A percentile compares a stretch with the other conserved stretches of the same genome.
Conservation (phyloP, 2,888 invertebrate species). For the Linnaemya tessellans region DNA sequence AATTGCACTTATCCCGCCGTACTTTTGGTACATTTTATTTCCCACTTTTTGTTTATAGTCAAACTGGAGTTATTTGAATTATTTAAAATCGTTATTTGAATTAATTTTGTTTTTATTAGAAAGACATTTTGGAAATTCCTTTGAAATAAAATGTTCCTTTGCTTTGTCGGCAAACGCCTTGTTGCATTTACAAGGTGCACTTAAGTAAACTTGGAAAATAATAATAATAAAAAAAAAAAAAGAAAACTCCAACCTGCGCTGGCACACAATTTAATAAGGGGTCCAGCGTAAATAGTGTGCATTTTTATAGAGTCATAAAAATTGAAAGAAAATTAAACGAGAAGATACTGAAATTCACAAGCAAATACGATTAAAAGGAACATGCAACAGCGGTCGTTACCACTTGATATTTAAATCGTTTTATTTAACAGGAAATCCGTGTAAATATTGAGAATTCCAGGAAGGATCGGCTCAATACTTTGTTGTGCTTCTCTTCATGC, state of each 20-base stretch:
- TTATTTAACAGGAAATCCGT: constrained; percentile 68
- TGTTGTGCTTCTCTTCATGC: constrained; percentile 39
- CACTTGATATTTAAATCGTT: background rate
- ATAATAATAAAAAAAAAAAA: background rate
- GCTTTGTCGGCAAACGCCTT: constrained; percentile 59
- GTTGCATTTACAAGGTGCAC: constrained; percentile 8
- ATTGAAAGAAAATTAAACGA: constrained; percentile 22
- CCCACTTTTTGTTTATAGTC: background rate
- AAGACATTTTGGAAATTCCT: constrained; percentile 6
- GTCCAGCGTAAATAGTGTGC: constrained; percentile 56
- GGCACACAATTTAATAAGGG: constrained; percentile 51
- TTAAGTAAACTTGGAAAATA: constrained; percentile 22
- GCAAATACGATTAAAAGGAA: constrained; percentile 53
- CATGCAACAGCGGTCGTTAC: constrained; percentile 10
- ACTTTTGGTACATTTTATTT: too few relatives aligned
- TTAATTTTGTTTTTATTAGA: background rate
- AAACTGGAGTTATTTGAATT: background rate
- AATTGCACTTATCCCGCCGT: too few relatives aligned
- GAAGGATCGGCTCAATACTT: constrained; percentile 64
- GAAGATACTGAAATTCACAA: constrained; percentile 56
- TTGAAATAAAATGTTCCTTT: background rate
- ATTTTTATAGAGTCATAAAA: constrained; percentile 62
- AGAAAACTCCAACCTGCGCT: constrained; percentile 36
- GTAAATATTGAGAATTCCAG: constrained; percentile 56
- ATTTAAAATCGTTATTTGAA: background rate